Evolutionary conservation across 1,140 invertebrate species (phyloP), one percentile per base, ranked within the genome.

Genomic region (Amphibalanus amphitrite): DNA sequence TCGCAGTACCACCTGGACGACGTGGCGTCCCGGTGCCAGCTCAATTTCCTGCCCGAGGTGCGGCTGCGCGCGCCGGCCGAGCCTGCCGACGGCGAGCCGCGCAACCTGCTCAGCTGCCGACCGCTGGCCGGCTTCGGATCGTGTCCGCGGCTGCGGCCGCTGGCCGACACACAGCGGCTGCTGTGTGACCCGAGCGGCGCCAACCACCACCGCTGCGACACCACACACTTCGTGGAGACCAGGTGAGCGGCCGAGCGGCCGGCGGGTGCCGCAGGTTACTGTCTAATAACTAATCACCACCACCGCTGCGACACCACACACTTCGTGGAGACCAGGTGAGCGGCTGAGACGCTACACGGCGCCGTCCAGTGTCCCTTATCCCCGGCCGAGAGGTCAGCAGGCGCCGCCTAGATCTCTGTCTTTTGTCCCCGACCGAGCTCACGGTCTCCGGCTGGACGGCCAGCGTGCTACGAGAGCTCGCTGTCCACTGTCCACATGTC

Each of bases 131-230:
- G 81, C 8, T 84, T 81, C 73, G 77, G 76, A 20, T 29, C 73
- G 8, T 85, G 84, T 74, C 82, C 82, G 0, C 25, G 72, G 26
- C 72, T 82, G 0, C 72, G 82, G n/a, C 75, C 81, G 0, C 72
- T 75, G 28, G 78, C 80, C 69, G 80, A 81, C 29, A 83, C 81
- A 3, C 69, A 75, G 8, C 75, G 76, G 23, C 70, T 83, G 0
- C 75, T 82, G 3, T 85, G 83, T 73, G 80, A 84, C 72, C 82
- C 82, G 0, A 72, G 84, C n/a, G 71, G 79, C 64, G 79, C 79
- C 28, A 84, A 84, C 73, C 81, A 6, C 70, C 76, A 13, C 75
- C 76, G 25, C 70, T 83, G 0, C 74, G 82, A 4, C 85, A 83
- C 74, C 80, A 84, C 72, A 81, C 82, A 1, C 72, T 84, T n/a